Conservation (phyloP, 2,888 invertebrate species). For the Bellardia bayeri region DNA sequence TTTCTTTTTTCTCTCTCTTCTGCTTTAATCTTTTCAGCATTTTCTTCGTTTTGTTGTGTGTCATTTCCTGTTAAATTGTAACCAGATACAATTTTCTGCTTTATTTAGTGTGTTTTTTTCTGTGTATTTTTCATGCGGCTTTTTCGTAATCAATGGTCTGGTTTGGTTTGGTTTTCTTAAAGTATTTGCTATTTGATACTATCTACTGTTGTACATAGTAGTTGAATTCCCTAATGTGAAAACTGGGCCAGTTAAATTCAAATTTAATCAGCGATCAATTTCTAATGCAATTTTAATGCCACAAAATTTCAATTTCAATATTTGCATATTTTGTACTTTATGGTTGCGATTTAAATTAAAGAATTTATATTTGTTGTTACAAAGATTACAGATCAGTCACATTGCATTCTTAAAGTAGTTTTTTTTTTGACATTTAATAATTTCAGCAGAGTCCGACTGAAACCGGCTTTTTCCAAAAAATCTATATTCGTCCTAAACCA, state of each 20-base stretch:
- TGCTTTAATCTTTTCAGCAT: neutral
- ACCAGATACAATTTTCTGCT: slow-evolving; percentile 72
- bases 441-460: too few relatives aligned
- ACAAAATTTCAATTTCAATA: slow-evolving; percentile 46
- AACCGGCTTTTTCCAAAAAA: too few relatives aligned
- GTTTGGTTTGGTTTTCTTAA: neutral
- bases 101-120: slow-evolving; percentile 9
- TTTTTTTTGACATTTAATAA: too few relatives aligned
- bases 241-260: slow-evolving; percentile 60
- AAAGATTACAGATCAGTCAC: too few relatives aligned
- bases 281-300: slow-evolving; percentile 31
- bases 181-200: neutral
- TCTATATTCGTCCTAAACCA: too few relatives aligned
- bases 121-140: neutral
- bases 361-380: too few relatives aligned
- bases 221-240: slow-evolving; percentile 59
- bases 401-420: too few relatives aligned
- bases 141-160: neutral
- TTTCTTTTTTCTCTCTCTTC: neutral
- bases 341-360: too few relatives aligned
- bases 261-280: slow-evolving; percentile 55
- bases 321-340: slow-evolving; percentile 35
- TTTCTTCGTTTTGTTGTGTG: slow-evolving; percentile 54
- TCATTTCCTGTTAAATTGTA: slow-evolving; percentile 73
- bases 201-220: neutral